Evolutionary conservation across 2,888 invertebrate genomes (phyloP), one percentile per base, ranked within the genome.

Genomic region (Diarsia mendica): DNA sequence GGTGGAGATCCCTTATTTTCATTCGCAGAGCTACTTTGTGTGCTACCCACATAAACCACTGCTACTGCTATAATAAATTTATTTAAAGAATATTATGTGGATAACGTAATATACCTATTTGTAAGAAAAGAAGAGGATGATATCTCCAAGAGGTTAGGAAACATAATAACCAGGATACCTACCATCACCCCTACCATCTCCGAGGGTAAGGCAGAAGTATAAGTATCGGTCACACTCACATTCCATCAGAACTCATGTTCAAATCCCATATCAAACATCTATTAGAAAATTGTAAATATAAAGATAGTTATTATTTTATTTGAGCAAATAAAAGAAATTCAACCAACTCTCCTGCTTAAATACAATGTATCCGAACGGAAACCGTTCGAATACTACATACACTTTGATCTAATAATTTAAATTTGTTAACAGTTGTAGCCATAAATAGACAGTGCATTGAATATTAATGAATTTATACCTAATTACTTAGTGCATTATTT

Each of bases 351-450:
- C 18, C 1, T 44, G 5, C 0, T 23, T 11, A 13, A 58, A 44
- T 44, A n/a, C 44, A 28, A 60, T 55, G 63, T 85, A 85, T 83
- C 83, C 77, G 69, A 81, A 72, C 69, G 72, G 13, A 0, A 53
- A 49, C 44, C 67, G 85, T 81, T 81, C 85, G 20, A 39, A 82
- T 64, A 76, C 72, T n/a, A 11, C 11, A 9, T 6, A 9, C 20
- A 20, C 3, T 58, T 20, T 60, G 9, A 33, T 1, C 2, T 44
- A n/a, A 5, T 9, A 46, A 0, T n/a, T 4, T 0, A 15, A 48
- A 5, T 48, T 58, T 20, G 3, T 33, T 49, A 51, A 23, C 2
- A 20, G n/a, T 49, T 51, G 6, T 23, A 55, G 18, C 11, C 3
- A 20, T n/a, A 44, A 10, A 39, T 44, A n/a, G 11, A 0, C 2